Percentiles rank a stretch among this genome's conserved stretches.
Conservation (phyloP, 1,140 invertebrate genomes). For the Neodiprion pinetum region DNA sequence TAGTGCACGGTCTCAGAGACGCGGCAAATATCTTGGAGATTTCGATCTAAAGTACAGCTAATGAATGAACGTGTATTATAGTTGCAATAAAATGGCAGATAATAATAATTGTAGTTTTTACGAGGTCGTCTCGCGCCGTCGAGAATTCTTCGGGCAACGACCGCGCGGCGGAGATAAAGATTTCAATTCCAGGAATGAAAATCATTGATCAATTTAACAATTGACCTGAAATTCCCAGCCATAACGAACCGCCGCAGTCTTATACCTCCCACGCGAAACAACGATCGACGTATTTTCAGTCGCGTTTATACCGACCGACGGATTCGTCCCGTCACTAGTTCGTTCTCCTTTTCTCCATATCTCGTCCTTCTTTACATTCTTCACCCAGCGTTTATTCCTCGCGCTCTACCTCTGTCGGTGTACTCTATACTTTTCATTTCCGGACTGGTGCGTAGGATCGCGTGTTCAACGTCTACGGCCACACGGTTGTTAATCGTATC, state of each 20-base stretch:
- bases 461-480: constrained; percentile 38
- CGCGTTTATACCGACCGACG: not conserved
- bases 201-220: constrained; percentile 59
- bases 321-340: not conserved
- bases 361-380: constrained; percentile 6
- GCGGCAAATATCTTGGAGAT: not conserved
- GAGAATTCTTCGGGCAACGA: constrained; percentile 18
- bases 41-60: constrained; percentile 5
- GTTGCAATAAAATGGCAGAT: constrained; percentile 32
- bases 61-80: not conserved
- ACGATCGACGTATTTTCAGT: constrained; percentile 37
- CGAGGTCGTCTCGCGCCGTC: constrained; percentile 39
- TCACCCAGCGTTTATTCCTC: constrained; percentile 11
- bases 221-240: constrained; percentile 54
- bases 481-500: not conserved
- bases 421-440: constrained; percentile 46
- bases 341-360: constrained; percentile 2
- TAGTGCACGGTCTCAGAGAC: too few relatives aligned
- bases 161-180: constrained; percentile 43
- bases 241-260: constrained; percentile 41
- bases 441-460: constrained; percentile 56
- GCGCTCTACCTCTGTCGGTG: not conserved
- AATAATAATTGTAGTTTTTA: constrained; percentile 57
- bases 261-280: constrained; percentile 46
- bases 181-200: constrained; percentile 59